Evolutionary conservation across 2,113 vertebrate genomes (phyloP).

Genomic region (Cynopterus brachyotis): DNA sequence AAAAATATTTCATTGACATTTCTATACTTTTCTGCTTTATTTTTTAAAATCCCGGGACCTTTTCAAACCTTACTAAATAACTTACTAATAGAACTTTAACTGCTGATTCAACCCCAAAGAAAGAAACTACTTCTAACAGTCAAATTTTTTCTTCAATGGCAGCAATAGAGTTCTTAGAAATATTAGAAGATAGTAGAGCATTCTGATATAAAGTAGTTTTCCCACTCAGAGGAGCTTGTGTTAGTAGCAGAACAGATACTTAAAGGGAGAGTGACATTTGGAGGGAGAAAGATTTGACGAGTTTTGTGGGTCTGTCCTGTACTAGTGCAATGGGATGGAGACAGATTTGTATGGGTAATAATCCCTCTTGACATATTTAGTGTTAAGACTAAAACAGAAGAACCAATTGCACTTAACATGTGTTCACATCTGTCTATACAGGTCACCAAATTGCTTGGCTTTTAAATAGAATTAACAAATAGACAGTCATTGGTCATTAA

Average conservation of each 20-base stretch:
- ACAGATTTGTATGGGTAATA: background rate
- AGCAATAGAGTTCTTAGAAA: background rate
- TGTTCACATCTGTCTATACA: slow-evolving; percentile 8
- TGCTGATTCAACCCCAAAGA: background rate
- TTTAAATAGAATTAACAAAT: slow-evolving; percentile 42
- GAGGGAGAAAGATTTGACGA: background rate
- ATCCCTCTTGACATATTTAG: background rate
- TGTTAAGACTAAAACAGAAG: slow-evolving; percentile 17
- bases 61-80: background rate
- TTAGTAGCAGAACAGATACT: background rate
- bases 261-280: background rate
- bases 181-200: background rate
- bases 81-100: background rate
- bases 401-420: background rate
- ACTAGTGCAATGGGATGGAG: background rate
- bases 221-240: background rate
- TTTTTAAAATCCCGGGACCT: background rate
- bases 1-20: slow-evolving; percentile 81
- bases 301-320: background rate
- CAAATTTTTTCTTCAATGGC: background rate
- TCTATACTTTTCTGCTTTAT: slow-evolving; percentile 82
- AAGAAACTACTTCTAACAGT: background rate
- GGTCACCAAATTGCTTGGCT: background rate
- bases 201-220: background rate
- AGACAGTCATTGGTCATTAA: background rate